These are phyloP conservation scores for Gandaritis pyraliata DNA, from an alignment of 2,888 invertebrate species.

Conservation along the genomic window DNA sequence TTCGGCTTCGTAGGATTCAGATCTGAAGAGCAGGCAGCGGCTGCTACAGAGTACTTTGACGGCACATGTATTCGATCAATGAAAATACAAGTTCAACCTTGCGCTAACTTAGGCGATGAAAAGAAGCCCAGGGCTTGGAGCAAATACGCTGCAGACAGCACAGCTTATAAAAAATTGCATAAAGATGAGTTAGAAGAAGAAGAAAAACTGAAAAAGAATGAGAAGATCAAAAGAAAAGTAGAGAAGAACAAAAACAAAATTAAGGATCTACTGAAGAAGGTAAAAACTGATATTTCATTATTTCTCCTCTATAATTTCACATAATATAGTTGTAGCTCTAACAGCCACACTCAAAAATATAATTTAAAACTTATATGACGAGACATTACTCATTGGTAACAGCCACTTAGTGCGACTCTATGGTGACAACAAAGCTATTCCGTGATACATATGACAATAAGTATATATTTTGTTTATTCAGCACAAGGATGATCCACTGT, in stretches of 20 bases:
- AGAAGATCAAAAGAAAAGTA: conserved; percentile 59
- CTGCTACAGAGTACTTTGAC: conserved; percentile 91
- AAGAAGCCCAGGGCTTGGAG: conserved; percentile 96
- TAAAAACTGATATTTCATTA: conserved; percentile 45
- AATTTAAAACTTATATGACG: too few relatives aligned
- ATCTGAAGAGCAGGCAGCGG: conserved; percentile 90
- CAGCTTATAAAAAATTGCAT: conserved; percentile 84
- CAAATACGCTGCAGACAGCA: conserved; percentile 93
- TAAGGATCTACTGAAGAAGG: conserved; percentile 87
- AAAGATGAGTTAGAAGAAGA: conserved; percentile 67
- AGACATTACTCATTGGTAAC: too few relatives aligned
- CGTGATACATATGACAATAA: too few relatives aligned
- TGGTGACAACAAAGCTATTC: too few relatives aligned
- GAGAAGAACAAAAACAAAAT: conserved; percentile 83
- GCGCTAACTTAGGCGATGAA: conserved; percentile 87
- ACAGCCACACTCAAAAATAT: too few relatives aligned
- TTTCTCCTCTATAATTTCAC: too few relatives aligned
- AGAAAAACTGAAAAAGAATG: conserved; percentile 61
- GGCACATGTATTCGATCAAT: conserved; percentile 93
- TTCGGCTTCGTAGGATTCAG: conserved; percentile 98
- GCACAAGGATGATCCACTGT: conserved; percentile 94
- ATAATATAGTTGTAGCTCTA: too few relatives aligned
- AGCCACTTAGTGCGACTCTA: too few relatives aligned
- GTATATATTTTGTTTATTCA: conserved; percentile 51
- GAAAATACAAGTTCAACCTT: conserved; percentile 91